These are phyloP conservation scores for Heliopora coerulea DNA, from an alignment of 92 coral and sea anemone genomes.

Conservation along the genomic window DNA sequence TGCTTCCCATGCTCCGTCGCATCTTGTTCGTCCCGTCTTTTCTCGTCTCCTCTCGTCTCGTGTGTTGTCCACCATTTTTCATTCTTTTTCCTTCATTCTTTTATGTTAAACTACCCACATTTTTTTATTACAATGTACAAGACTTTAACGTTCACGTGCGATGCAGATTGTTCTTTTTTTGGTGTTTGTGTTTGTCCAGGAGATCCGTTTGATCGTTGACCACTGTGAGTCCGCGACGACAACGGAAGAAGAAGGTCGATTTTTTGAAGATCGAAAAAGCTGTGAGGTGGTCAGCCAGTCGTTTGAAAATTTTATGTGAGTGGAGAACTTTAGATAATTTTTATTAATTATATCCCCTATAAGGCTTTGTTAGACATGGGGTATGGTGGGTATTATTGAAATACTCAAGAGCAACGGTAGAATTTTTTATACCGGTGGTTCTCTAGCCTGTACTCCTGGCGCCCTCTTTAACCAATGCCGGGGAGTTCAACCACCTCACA, in stretches of 20 bases:
- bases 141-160: too few relatives aligned
- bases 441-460: too few relatives aligned
- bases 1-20: background rate
- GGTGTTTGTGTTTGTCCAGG: slow-evolving; percentile 53
- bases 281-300: slow-evolving; percentile 66
- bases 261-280: slow-evolving; percentile 67
- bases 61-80: background rate
- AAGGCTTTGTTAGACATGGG: background rate
- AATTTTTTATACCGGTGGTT: too few relatives aligned
- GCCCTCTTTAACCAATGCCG: too few relatives aligned
- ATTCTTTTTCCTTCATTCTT: background rate
- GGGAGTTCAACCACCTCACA: too few relatives aligned
- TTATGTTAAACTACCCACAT: too few relatives aligned
- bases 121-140: too few relatives aligned
- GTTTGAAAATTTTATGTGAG: slow-evolving; percentile 69
- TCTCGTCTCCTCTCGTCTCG: too few relatives aligned
- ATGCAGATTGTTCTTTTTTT: too few relatives aligned
- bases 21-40: too few relatives aligned
- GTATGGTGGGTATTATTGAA: too few relatives aligned
- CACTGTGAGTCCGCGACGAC: slow-evolving; percentile 66
- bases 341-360: background rate
- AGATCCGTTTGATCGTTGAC: slow-evolving; percentile 67
- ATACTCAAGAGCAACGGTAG: too few relatives aligned
- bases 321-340: background rate
- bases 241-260: slow-evolving; percentile 56